Evolutionary conservation across 1,140 invertebrate species (phyloP).

Genomic region (Hypsibius dujardini): DNA sequence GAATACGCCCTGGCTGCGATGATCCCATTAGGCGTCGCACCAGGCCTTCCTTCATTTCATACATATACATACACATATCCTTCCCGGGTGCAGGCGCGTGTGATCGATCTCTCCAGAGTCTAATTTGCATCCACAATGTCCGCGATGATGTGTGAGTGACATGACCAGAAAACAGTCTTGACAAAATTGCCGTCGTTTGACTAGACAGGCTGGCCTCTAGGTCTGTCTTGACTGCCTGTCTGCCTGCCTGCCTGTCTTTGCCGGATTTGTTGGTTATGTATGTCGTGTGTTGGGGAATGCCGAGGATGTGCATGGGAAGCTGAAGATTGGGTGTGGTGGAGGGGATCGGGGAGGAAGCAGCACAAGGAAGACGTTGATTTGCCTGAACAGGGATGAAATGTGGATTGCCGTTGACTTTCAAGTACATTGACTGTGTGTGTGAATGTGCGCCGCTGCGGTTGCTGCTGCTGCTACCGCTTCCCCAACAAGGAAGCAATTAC

Average conservation of each 20-base stretch:
- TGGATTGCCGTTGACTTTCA: background rate
- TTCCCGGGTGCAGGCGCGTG: no score
- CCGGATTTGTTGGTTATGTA: background rate
- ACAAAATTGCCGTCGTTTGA: constrained; percentile 2
- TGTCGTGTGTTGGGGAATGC: background rate
- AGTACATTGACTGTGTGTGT: no score
- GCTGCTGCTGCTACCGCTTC: no score
- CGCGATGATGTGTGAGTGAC: constrained; percentile 1
- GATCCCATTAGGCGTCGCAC: background rate
- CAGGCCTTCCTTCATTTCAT: no score
- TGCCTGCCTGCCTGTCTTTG: background rate
- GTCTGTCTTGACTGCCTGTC: background rate
- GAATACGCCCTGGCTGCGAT: background rate
- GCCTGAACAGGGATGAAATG: background rate
- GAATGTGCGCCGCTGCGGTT: no score
- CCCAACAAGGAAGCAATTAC: no score
- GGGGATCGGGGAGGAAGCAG: background rate
- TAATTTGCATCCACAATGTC: background rate
- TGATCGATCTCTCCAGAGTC: background rate
- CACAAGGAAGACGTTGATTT: background rate
- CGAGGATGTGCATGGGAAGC: background rate
- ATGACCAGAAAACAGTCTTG: background rate
- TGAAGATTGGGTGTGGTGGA: background rate
- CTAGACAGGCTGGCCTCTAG: background rate
- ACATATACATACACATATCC: no score